Evolutionary conservation across 2,797 vertebrate genomes (phyloP).

Genomic region (Hybognathus amarus): DNA sequence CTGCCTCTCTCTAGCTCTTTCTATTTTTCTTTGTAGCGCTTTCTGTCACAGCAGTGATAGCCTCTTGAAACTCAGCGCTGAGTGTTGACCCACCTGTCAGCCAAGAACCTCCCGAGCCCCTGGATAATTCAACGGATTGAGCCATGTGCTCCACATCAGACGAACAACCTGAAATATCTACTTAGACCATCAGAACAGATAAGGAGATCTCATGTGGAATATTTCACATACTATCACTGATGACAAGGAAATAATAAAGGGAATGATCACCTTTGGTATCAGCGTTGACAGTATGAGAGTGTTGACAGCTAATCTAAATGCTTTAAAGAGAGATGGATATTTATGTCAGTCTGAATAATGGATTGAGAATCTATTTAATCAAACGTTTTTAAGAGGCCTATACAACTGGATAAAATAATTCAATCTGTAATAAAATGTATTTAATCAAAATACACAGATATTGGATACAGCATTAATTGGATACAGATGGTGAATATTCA

Average conservation of each 20-base stretch:
- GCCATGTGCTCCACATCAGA: constrained; percentile 66
- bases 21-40: constrained; percentile 11
- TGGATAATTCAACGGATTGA: constrained; percentile 64
- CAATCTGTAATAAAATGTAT: neutral
- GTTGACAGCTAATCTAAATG: constrained; percentile 3
- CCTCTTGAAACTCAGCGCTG: constrained; percentile 34
- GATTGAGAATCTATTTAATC: neutral
- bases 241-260: constrained; percentile 3
- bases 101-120: constrained; percentile 65
- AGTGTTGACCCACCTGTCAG: constrained; percentile 53
- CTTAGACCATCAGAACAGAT: constrained; percentile 56
- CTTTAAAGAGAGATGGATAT: neutral
- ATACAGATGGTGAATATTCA: neutral
- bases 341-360: neutral
- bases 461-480: neutral
- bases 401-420: neutral
- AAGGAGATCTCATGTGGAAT: constrained; percentile 1
- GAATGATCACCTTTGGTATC: neutral
- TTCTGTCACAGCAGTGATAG: constrained; percentile 34
- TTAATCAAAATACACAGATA: neutral
- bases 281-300: neutral
- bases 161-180: constrained; percentile 49
- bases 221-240: neutral
- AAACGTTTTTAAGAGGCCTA: neutral
- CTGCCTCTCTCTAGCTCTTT: neutral